phyloP scores from a whole-genome alignment of 2,888 invertebrate species.

The Eupsilia transversa region DNA sequence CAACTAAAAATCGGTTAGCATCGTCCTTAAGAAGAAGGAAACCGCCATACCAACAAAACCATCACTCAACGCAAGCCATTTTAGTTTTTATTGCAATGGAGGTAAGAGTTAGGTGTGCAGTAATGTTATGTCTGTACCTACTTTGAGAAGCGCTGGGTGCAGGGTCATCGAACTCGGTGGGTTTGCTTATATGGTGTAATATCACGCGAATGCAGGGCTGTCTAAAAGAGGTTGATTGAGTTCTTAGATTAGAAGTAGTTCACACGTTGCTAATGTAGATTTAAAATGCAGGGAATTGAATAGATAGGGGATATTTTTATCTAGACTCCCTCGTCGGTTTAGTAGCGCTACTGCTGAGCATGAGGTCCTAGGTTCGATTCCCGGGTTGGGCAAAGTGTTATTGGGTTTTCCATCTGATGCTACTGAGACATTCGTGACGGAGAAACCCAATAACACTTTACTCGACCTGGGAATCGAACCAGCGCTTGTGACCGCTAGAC shows the following conservation, averaged over 20 bases:
- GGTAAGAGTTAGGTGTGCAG: slow-evolving; percentile 28
- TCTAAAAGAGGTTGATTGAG: slow-evolving; percentile 35
- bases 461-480: no score
- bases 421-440: no score
- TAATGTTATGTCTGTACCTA: slow-evolving; percentile 29
- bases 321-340: neutral
- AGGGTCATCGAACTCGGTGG: slow-evolving; percentile 69
- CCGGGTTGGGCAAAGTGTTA: neutral
- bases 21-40: slow-evolving; percentile 53
- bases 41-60: slow-evolving; percentile 31
- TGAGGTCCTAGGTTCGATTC: neutral
- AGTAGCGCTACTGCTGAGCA: neutral
- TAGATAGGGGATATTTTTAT: neutral
- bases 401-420: no score
- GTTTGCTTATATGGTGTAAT: slow-evolving; percentile 65
- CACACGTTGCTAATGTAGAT: slow-evolving; percentile 18
- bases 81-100: slow-evolving; percentile 17
- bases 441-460: no score
- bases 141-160: slow-evolving; percentile 65
- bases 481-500: neutral
- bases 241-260: slow-evolving; percentile 26
- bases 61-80: slow-evolving; percentile 34
- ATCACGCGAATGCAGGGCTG: slow-evolving; percentile 65
- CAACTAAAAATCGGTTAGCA: slow-evolving; percentile 42
- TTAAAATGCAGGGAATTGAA: slow-evolving; percentile 1